These are phyloP conservation scores for Microtus richardsoni DNA, from an alignment of 2,113 vertebrate genomes.

Conservation along the genomic window DNA sequence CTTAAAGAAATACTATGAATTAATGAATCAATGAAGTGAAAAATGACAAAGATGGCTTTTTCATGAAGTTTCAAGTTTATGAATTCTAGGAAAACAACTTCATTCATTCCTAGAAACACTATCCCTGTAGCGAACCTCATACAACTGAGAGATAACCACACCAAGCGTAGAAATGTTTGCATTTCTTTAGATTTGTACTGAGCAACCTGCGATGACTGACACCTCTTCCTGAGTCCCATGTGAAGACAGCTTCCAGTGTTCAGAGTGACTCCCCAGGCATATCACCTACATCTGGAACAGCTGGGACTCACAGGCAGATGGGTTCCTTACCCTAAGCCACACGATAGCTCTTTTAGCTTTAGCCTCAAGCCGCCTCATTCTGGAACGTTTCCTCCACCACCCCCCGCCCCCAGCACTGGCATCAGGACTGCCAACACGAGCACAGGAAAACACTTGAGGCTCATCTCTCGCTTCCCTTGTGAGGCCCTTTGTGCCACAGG, in stretches of 20 bases:
- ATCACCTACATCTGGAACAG: neutral
- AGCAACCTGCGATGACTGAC: neutral
- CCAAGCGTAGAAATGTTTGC: neutral
- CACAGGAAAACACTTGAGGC: neutral
- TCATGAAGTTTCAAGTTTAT: neutral
- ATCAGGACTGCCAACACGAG: neutral
- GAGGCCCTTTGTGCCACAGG: neutral
- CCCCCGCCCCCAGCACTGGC: neutral
- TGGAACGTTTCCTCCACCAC: neutral
- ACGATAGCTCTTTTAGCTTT: neutral
- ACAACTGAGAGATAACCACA: neutral
- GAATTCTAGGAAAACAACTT: neutral
- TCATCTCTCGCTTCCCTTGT: neutral
- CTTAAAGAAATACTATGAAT: neutral
- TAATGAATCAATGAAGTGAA: neutral
- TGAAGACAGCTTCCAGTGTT: neutral
- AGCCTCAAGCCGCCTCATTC: neutral
- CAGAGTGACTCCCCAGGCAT: neutral
- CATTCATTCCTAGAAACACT: neutral
- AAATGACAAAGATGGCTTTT: neutral
- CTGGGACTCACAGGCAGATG: neutral
- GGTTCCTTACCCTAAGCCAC: neutral
- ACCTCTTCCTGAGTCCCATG: neutral
- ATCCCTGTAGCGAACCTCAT: neutral
- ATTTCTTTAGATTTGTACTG: neutral